Percentiles rank a stretch among this genome's conserved stretches.
Evolutionary conservation across 1,140 invertebrate genomes (phyloP).

Genomic region (Portunus trituberculatus): DNA sequence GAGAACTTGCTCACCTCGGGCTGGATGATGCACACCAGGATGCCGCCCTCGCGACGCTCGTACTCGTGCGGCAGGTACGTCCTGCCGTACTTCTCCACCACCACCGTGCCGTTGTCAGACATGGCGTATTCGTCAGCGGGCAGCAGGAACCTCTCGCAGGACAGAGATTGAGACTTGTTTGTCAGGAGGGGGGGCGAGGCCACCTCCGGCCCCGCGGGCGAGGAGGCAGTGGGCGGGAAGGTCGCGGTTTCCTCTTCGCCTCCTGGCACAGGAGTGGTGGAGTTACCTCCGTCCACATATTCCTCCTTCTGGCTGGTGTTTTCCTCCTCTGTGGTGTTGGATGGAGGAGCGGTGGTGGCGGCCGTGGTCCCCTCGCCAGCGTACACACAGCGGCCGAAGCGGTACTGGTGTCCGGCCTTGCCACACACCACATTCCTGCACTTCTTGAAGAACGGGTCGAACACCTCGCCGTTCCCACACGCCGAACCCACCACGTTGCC

Average conservation of each 20-base stretch:
- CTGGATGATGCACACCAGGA: slow-evolving; percentile 78
- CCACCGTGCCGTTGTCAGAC: slow-evolving; percentile 80
- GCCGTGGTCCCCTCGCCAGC: slow-evolving; percentile 67
- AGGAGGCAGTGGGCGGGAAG: neutral
- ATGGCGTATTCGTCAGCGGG: slow-evolving; percentile 80
- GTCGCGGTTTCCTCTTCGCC: slow-evolving; percentile 29
- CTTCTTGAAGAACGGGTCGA: slow-evolving; percentile 83
- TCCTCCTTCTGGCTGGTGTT: slow-evolving; percentile 77
- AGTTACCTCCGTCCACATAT: slow-evolving; percentile 75
- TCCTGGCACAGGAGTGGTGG: slow-evolving; percentile 64
- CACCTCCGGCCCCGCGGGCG: neutral
- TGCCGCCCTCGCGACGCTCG: slow-evolving; percentile 78
- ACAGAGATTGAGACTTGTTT: slow-evolving; percentile 77
- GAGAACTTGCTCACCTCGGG: slow-evolving; percentile 80
- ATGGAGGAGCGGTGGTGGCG: slow-evolving; percentile 65
- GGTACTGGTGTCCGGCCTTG: slow-evolving; percentile 77
- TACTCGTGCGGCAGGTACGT: slow-evolving; percentile 79
- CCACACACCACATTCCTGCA: slow-evolving; percentile 81
- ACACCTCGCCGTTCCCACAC: slow-evolving; percentile 80
- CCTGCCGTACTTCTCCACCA: slow-evolving; percentile 80
- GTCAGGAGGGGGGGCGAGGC: slow-evolving; percentile 72
- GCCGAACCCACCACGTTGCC: slow-evolving; percentile 80
- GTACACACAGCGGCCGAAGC: slow-evolving; percentile 78
- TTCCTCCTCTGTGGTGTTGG: slow-evolving; percentile 14
- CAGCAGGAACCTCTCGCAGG: slow-evolving; percentile 81